Evolutionary conservation across 2,888 invertebrate species (phyloP).

Genomic region (Erpobdella octoculata): DNA sequence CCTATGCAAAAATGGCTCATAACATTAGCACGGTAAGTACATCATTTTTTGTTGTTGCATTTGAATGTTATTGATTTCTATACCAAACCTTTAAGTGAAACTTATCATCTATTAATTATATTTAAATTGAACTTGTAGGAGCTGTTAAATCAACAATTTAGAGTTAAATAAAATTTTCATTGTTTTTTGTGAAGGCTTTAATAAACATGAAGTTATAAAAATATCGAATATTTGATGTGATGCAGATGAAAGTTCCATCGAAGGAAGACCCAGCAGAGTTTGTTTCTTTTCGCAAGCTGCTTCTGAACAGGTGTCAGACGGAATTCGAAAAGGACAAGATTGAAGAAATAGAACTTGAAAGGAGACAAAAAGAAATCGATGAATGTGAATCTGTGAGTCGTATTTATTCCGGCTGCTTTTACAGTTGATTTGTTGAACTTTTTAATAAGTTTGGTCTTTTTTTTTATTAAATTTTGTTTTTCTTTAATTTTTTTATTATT

Average conservation of each 20-base stretch:
- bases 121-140: not conserved
- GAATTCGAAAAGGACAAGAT: slow-evolving; percentile 78
- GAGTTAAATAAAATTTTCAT: no score
- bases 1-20: slow-evolving; percentile 72
- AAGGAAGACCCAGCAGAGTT: slow-evolving; percentile 50
- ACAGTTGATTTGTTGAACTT: no score
- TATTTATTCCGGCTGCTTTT: no score
- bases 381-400: slow-evolving; percentile 29
- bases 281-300: slow-evolving; percentile 67
- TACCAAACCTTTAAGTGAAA: slow-evolving; percentile 39
- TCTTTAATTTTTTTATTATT: no score
- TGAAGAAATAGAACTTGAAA: slow-evolving; percentile 58
- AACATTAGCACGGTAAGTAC: slow-evolving; percentile 34
- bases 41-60: slow-evolving; percentile 32
- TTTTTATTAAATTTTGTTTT: no score
- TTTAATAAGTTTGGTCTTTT: no score
- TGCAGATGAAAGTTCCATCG: slow-evolving; percentile 59
- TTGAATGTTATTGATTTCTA: not conserved
- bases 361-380: slow-evolving; percentile 43
- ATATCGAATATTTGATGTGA: no score
- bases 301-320: slow-evolving; percentile 75
- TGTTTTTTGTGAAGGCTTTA: not conserved
- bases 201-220: not conserved
- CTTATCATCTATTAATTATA: not conserved
- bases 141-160: slow-evolving; percentile 38